Evolutionary conservation across 2,113 vertebrate genomes (phyloP), one percentile per base, ranked within the genome.

Genomic region (Hypanus sabinus): DNA sequence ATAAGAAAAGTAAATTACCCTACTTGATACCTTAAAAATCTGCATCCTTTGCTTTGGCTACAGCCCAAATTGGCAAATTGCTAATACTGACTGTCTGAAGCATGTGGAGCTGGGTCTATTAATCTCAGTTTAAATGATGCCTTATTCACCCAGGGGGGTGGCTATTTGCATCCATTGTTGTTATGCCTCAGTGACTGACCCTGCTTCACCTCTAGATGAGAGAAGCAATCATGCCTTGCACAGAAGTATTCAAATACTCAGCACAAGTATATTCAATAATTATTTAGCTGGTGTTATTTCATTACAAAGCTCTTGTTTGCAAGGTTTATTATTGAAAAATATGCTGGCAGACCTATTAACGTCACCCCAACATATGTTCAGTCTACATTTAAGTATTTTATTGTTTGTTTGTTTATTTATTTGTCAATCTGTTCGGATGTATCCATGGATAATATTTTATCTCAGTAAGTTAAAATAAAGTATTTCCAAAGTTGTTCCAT

Each of bases 231-330:
- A 65, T 65, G n/a, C 18, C 33, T 30, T 6, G 65, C n/a, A 18
- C 60, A 65, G 62, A 90, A 88, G 65, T 65, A 65, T 90, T 90
- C 30, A 90, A 65, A n/a, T 60, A 60, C 55, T 60, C 83, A 57
- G 57, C 38, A 24, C 18, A 57, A 83, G 57, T 83, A 55, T 20
- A 57, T 10, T 20, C 9, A 57, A 55, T 57, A 83, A 83, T 83
- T 55, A 18, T 27, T 83, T 24, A 60, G 55, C 65, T 90, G 16
- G 8, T 90, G 85, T 30, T 65, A 90, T 65, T 90, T 65, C 65
- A 18, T 90, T 90, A 62, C 65, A 16, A 87, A 87, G 85, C 16
- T 90, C 12, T 90, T 90, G 83, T 62, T 65, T 90, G 85, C 22
- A 33, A 65, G 60, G 38, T n/a, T 65, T n/a, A 62, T 60, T 65